Conservation (phyloP, 2,888 invertebrate genomes). For the Sepiola atlantica region DNA sequence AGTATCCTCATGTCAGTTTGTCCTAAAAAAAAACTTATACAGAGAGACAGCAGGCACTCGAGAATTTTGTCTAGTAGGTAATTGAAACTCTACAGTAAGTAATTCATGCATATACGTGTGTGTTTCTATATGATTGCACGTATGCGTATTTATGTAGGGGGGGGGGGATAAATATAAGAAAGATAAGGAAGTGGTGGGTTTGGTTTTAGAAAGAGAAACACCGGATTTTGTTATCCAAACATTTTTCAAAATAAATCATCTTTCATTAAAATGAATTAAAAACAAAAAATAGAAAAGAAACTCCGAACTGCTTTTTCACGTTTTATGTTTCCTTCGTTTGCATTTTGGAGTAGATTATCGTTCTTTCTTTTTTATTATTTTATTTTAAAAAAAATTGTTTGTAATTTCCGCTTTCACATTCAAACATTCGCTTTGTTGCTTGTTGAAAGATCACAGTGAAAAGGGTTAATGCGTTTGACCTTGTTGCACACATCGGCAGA, state of each 20-base stretch:
- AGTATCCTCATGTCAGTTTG: too few relatives aligned
- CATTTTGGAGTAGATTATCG: neutral
- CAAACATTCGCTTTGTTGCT: neutral
- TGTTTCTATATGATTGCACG: too few relatives aligned
- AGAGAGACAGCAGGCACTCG: too few relatives aligned
- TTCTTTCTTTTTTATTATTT: too few relatives aligned
- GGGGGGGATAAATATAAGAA: too few relatives aligned
- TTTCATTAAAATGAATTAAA: neutral
- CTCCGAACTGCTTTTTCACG: neutral
- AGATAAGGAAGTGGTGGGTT: neutral
- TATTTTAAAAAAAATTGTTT: too few relatives aligned
- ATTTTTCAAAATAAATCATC: neutral
- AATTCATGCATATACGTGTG: too few relatives aligned
- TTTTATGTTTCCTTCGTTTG: neutral
- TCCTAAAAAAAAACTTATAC: too few relatives aligned
- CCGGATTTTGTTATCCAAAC: neutral
- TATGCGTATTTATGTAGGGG: too few relatives aligned
- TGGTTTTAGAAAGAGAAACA: neutral
- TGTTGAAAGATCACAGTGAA: neutral
- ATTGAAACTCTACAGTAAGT: too few relatives aligned
- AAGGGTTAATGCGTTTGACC: neutral
- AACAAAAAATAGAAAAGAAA: neutral
- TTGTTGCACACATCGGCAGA: neutral
- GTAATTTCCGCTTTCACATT: too few relatives aligned
- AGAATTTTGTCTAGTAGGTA: too few relatives aligned